These are phyloP conservation scores for Leuctra nigra DNA, from an alignment of 2,888 invertebrate species.

Conservation along the genomic window DNA sequence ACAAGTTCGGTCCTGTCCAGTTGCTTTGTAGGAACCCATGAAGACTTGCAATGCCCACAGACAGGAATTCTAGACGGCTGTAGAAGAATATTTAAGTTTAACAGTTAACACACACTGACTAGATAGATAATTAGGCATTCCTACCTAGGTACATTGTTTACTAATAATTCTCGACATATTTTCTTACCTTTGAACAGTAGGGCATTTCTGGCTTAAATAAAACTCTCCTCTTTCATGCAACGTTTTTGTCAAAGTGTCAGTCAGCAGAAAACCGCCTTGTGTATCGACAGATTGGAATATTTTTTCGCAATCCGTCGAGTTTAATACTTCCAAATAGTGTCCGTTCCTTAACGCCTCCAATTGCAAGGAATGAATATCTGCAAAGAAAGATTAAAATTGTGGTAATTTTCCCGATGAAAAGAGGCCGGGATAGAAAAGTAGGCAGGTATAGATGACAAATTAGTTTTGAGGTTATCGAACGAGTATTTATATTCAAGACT, in stretches of 20 bases:
- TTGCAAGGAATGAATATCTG: background rate
- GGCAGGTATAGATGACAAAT: too few species aligned
- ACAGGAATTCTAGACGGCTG: constrained; percentile 20
- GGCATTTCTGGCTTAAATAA: constrained; percentile 12
- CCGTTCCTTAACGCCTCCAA: constrained; percentile 14
- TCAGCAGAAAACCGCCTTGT: background rate
- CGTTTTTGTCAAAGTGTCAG: background rate
- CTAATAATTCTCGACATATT: too few species aligned
- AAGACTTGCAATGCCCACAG: constrained; percentile 21
- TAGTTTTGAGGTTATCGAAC: too few species aligned
- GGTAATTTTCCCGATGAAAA: too few species aligned
- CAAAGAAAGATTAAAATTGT: too few species aligned
- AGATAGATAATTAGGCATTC: too few species aligned
- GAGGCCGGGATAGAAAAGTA: too few species aligned
- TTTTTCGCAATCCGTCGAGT: constrained; percentile 7
- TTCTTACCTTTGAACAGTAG: constrained; percentile 8
- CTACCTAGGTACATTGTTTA: too few species aligned
- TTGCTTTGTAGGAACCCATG: constrained; percentile 65
- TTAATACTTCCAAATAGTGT: background rate
- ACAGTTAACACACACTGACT: too few species aligned
- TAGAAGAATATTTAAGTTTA: too few species aligned
- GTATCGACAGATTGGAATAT: constrained; percentile 1
- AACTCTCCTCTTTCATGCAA: constrained; percentile 3
- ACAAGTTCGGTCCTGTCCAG: constrained; percentile 64
- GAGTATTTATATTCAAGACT: too few species aligned